Evolutionary conservation across 2,113 vertebrate species (phyloP), one percentile per base, ranked within the genome.

Genomic region (Centropus bengalensis): DNA sequence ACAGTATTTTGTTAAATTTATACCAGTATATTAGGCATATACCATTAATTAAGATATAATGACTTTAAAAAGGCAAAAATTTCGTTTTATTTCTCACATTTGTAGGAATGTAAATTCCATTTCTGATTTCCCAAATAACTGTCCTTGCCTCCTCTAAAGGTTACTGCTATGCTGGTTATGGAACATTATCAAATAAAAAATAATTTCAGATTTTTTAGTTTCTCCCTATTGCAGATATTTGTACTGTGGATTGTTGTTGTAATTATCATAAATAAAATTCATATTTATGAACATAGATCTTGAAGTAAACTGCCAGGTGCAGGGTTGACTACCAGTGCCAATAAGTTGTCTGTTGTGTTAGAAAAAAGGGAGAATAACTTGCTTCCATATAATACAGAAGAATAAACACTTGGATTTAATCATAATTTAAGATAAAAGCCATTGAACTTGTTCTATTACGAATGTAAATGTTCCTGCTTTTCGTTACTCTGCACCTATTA

Each of bases 191-290:
- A 94, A 96, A 94, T 96, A 92, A 94, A 89, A 97, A 97, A 92
- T 93, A 91, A 82, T 86, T 79, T 42, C 40, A 73, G 54, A 63
- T 52, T 88, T 96, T 96, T 71, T 94, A 83, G 90, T 90, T 97
- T 97, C 54, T 94, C 79, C 86, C 93, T 92, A 42, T 95, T 96
- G 85, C 93, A 94, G 67, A 92, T 96, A 89, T 96, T 96, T 91
- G 82, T 69, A 93, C 86, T 93, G 86, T 95, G 94, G 86, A 84
- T 95, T 75, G 62, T 96, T 91, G 93, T 95, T 97, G 89, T 96
- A 94, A 97, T 98, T 97, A 96, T 89, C 85, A 95, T 97, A 96
- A 97, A 92, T 97, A 94, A 97, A 95, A 96, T 97, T 97, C 94
- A 94, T 96, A 97, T 97, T 97, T 98, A 97, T 97, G 94, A 97